Conservation (phyloP, 2,113 vertebrate genomes). For the Hydrolagus affinis region DNA sequence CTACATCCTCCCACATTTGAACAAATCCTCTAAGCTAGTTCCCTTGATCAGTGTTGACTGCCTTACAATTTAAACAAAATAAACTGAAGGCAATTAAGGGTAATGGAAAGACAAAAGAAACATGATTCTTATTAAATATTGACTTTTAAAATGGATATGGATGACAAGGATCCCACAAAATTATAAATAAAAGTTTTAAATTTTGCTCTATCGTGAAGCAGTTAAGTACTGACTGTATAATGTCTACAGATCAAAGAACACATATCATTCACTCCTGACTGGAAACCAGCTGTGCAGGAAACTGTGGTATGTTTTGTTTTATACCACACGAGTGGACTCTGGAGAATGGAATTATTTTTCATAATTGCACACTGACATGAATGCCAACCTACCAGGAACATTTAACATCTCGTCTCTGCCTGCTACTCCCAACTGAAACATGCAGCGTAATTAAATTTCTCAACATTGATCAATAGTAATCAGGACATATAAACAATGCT, state of each 20-base stretch:
- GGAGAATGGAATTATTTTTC: constrained; percentile 17
- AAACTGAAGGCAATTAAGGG: not conserved
- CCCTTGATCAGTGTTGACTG: not conserved
- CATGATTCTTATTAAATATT: not conserved
- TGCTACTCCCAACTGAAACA: not conserved
- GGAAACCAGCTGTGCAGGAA: constrained; percentile 8
- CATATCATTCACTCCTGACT: not conserved
- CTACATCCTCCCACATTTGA: not conserved
- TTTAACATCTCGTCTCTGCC: not conserved
- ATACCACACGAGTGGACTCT: not conserved
- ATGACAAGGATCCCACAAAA: constrained; percentile 3
- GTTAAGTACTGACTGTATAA: not conserved
- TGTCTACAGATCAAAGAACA: constrained; percentile 6
- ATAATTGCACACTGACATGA: not conserved
- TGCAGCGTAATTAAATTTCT: not conserved
- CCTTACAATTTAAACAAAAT: not conserved
- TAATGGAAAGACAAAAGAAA: not conserved
- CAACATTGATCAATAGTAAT: not conserved
- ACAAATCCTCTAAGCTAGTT: not conserved
- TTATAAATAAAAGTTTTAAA: not conserved
- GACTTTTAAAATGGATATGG: not conserved
- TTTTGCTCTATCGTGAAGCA: constrained; percentile 7
- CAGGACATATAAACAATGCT: too few species aligned
- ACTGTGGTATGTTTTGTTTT: not conserved
- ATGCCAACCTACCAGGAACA: not conserved